Percentiles rank a stretch among this genome's conserved stretches.
Evolutionary conservation across 2,888 invertebrate genomes (phyloP).

Genomic region (Drosophila histrio): DNA sequence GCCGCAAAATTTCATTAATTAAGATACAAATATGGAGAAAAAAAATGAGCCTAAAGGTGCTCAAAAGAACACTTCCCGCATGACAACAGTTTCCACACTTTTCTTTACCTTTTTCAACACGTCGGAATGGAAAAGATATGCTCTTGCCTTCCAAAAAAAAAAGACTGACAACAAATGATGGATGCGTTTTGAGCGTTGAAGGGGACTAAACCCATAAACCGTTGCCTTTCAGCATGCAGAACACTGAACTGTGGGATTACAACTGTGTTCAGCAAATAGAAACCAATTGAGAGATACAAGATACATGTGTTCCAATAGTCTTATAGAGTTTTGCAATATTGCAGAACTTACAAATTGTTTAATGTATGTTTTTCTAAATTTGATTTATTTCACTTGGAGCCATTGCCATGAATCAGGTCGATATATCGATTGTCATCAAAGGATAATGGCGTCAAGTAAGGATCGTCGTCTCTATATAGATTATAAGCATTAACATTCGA

Average conservation of each 20-base stretch:
- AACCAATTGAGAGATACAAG: constrained; percentile 3
- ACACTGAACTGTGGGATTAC: constrained; percentile 23
- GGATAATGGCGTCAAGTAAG: background rate
- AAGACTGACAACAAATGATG: constrained; percentile 76
- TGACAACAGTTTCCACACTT: constrained; percentile 18
- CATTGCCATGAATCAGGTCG: background rate
- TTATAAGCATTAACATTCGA: background rate
- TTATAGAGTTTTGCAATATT: background rate
- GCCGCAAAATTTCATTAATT: constrained; percentile 41
- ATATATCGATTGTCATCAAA: background rate
- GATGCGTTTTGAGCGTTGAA: constrained; percentile 63
- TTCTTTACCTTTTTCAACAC: constrained; percentile 2
- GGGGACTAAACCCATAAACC: constrained; percentile 46
- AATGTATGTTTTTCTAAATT: no score
- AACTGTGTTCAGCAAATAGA: constrained; percentile 9
- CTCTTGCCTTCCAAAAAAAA: constrained; percentile 26
- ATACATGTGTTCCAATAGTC: background rate
- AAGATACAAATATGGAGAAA: constrained; percentile 30
- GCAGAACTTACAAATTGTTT: background rate
- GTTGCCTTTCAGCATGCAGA: constrained; percentile 24
- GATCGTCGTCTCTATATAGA: background rate
- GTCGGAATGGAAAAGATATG: constrained; percentile 10
- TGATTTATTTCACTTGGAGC: no score
- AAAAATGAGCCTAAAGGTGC: constrained; percentile 4
- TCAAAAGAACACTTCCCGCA: constrained; percentile 2